Evolutionary conservation across 2,797 vertebrate species (phyloP).

Genomic region (Sebastes cheni): DNA sequence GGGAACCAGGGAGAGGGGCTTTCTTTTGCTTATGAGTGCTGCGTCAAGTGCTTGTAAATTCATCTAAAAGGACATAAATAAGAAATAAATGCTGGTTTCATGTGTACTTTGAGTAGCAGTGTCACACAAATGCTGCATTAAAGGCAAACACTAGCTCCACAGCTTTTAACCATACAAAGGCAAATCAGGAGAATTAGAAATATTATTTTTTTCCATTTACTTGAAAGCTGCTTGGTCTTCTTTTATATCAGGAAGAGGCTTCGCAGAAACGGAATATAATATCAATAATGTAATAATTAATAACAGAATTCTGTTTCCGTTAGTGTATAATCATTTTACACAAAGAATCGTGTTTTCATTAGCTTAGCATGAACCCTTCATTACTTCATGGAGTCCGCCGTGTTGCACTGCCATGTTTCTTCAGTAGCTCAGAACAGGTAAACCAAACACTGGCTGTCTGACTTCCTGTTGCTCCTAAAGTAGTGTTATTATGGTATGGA

Average conservation of each 20-base stretch:
- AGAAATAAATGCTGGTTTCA: neutral
- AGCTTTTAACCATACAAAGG: neutral
- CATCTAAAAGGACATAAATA: constrained; percentile 2
- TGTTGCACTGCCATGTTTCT: no score
- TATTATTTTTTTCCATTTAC: neutral
- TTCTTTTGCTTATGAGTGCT: constrained; percentile 34
- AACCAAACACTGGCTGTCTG: neutral
- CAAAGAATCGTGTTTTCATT: no score
- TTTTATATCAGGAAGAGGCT: neutral
- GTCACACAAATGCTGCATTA: neutral
- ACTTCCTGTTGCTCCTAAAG: neutral
- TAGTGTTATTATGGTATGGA: neutral
- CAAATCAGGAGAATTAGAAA: neutral
- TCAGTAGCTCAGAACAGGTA: no score
- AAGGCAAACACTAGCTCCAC: neutral
- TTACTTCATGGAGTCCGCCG: no score
- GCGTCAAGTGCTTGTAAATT: constrained; percentile 28
- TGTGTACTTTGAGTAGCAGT: neutral
- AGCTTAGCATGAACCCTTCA: no score
- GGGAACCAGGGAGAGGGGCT: constrained; percentile 1
- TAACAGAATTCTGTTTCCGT: no score
- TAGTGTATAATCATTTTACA: no score
- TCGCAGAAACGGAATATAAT: neutral
- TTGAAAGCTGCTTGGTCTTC: neutral
- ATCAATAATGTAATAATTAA: no score